These are phyloP conservation scores for Octodonta nipae DNA, from an alignment of 2,888 invertebrate species.

Conservation along the genomic window DNA sequence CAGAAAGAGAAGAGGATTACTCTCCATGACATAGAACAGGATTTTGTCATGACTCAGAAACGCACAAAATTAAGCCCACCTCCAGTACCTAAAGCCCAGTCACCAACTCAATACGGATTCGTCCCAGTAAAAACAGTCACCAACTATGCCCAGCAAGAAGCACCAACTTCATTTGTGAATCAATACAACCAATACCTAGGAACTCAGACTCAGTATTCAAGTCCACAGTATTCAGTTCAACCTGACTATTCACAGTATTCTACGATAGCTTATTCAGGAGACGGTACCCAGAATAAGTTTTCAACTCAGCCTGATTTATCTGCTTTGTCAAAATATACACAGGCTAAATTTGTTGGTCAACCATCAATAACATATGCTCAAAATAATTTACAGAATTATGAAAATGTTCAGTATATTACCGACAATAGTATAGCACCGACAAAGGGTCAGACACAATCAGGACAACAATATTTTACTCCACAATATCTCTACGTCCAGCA, in stretches of 20 bases:
- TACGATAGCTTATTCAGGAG: neutral
- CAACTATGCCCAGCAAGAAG: slow-evolving; percentile 21
- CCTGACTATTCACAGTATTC: neutral
- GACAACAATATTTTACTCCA: slow-evolving; percentile 15
- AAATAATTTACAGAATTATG: slow-evolving; percentile 11
- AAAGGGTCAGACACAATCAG: slow-evolving; percentile 6
- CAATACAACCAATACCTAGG: neutral
- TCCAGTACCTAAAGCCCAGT: slow-evolving; percentile 10
- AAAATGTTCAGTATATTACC: slow-evolving; percentile 25
- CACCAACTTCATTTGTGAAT: slow-evolving; percentile 6
- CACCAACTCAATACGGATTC: slow-evolving; percentile 26
- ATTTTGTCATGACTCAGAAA: slow-evolving; percentile 43
- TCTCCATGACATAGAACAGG: slow-evolving; percentile 61
- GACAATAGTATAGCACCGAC: slow-evolving; percentile 22
- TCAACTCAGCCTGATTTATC: slow-evolving; percentile 3
- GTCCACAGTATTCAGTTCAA: neutral
- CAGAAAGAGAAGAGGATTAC: slow-evolving; percentile 41
- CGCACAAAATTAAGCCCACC: slow-evolving; percentile 24
- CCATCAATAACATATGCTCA: too few species aligned
- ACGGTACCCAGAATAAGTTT: neutral
- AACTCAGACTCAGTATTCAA: neutral
- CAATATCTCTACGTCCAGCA: slow-evolving; percentile 29
- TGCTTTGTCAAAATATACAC: slow-evolving; percentile 14
- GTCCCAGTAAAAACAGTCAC: slow-evolving; percentile 22
- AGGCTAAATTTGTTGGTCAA: slow-evolving; percentile 1